Base-by-base conservation (phyloP, 1,140 invertebrate genomes). In the Drosophila sp. region DNA sequence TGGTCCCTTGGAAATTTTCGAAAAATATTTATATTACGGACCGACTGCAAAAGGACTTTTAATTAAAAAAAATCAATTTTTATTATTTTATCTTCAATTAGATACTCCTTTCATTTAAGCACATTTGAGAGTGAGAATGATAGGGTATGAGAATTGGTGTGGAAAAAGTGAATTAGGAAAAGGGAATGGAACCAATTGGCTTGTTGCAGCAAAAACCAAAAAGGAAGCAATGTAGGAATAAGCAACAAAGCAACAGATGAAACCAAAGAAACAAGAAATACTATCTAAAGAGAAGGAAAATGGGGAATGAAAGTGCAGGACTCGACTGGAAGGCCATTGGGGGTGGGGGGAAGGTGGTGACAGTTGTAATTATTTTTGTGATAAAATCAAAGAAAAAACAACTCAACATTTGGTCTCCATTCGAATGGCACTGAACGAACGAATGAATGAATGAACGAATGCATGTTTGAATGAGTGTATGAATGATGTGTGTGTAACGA, bases 301-400 rank as follows among this genome's bases (percentile, higher is more conserved):
- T 54, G 30, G 40, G 57, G 17, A 29, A 8, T 2, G 38, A 47
- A 30, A n/a, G 65, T n/a, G 17, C 29, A 50, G 10, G n/a, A 35
- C 44, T 3, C 55, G 11, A n/a, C n/a, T 6, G 11, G 25, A 7
- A 1, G 2, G 33, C 5, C 7, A 35, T 35, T 35, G 7, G 6
- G 8, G 44, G 27, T 17, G 17, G 17, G 17, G 17, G 17, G 17
- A 17, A 17, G 55, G 29, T 62, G 62, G 58, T 47, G 60, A 60
- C 81, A 71, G 83, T 87, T 86, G 83, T 86, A 86, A 83, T 89
- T 89, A 80, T 89, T 78, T 89, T 89, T 89, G 84, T 89, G 84
- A 89, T 89, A 89, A 80, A 89, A 89, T 89, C 11, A 58, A 38
- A 30, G 30, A 23, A 50, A 50, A 27, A 25, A 8, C 23, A 25